Percentiles rank a stretch among this genome's conserved stretches.
Evolutionary conservation across 2,797 vertebrate genomes (phyloP).

Genomic region (Cyclura pinguis): DNA sequence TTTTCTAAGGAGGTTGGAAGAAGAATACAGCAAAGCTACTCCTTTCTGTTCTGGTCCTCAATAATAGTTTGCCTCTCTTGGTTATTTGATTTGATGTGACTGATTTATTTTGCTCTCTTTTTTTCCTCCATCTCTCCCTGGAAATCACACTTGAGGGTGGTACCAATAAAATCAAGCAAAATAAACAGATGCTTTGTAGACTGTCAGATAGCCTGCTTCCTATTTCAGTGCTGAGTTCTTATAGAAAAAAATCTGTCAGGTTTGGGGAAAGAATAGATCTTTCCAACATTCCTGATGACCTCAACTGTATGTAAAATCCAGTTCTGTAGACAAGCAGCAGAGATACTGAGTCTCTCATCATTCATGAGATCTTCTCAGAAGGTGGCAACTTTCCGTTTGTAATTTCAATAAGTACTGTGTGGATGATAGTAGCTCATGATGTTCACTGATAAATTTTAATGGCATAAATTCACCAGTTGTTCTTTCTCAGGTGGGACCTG

Average conservation of each 20-base stretch:
- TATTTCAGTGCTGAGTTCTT: constrained; percentile 21
- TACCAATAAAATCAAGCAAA: background rate
- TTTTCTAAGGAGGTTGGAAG: background rate
- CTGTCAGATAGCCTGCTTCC: constrained; percentile 36
- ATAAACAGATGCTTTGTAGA: background rate
- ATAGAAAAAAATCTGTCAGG: background rate
- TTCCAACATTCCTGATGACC: constrained; percentile 58
- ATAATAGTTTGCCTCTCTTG: background rate
- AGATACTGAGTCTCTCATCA: constrained; percentile 17
- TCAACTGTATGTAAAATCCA: constrained; percentile 41
- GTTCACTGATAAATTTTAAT: background rate
- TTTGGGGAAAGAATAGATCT: constrained; percentile 22
- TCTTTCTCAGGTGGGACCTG: constrained; percentile 11
- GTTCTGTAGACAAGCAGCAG: constrained; percentile 46
- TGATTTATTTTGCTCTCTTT: too few relatives aligned
- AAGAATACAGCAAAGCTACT: background rate
- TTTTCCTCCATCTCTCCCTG: too few relatives aligned
- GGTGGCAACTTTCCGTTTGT: constrained; percentile 23
- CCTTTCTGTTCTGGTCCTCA: background rate
- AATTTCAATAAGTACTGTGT: background rate
- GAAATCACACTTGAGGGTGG: background rate
- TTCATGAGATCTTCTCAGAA: constrained; percentile 20
- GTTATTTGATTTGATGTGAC: background rate
- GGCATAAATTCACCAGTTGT: background rate
- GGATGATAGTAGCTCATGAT: accelerated